Evolutionary conservation across 2,797 vertebrate species (phyloP), one percentile per base, ranked within the genome.

Genomic region (Lagorchestes hirsutus): DNA sequence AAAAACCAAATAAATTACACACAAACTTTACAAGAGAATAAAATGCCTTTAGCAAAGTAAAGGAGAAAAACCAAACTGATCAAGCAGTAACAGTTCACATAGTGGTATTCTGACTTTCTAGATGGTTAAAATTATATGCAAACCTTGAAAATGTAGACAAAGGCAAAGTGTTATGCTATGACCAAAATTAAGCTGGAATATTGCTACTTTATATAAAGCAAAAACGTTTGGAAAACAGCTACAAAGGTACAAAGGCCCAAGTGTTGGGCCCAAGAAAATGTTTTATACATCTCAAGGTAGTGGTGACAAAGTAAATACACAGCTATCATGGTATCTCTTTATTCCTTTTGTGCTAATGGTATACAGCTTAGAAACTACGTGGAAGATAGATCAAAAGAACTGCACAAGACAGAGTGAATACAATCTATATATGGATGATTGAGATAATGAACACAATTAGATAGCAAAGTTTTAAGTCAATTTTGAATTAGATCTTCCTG

Each of bases 1-100:
- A 97, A 27, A 98, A 97, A 59, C 92, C 96, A 97, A 97, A 94
- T 24, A 52, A 94, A 87, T 50, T 50, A 28, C 40, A 87, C 6
- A 10, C 6, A 55, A 54, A 91, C 18, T 50, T 67, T 55, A 54
- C 31, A 91, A 55, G 52, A 91, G 40, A 91, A 54, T 24, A 87
- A 87, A 87, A 87, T 50, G 40, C 40, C 24, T 46, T 87, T 27
- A 50, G 22, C 24, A 50, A 87, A 82, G 9, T 28, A 27, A 67
- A 87, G 24, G 28, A 16, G 34, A 9, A 74, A 82, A 82, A 40
- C n/a, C 2, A 18, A 40, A 40, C 22, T 22, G n/a, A 40, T 82
- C 67, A 67, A 67, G 62, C 24, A 24, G 62, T 40, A 24, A 74
- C 11, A 24, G 18, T 40, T 82, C 67, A 82, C 13, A n/a, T 6